A percentile compares a stretch with the other conserved stretches of the same genome.
Evolutionary conservation across 1,140 invertebrate genomes (phyloP).

Genomic region (Popillia japonica): DNA sequence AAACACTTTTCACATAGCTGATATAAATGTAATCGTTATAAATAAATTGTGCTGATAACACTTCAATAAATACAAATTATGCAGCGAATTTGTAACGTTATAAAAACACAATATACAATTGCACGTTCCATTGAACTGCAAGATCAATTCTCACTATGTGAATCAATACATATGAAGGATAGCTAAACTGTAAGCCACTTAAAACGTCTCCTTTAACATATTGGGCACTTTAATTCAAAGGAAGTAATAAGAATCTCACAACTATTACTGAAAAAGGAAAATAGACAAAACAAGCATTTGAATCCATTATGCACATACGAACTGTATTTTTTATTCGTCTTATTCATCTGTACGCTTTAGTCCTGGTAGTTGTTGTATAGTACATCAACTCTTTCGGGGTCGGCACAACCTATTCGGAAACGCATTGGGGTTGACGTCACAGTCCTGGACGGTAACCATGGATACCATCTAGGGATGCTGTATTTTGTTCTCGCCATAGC

Average conservation of each 20-base stretch:
- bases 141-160: not conserved
- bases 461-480: slow-evolving; percentile 57
- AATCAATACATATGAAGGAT: not conserved
- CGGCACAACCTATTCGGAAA: slow-evolving; percentile 35
- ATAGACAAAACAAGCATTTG: slow-evolving; percentile 25
- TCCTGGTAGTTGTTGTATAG: slow-evolving; percentile 17
- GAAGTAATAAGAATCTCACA: not conserved
- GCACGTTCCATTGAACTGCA: too few species aligned
- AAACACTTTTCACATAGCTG: too few species aligned
- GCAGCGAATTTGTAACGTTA: too few species aligned
- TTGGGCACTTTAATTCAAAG: not conserved
- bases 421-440: slow-evolving; percentile 50
- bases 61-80: too few species aligned
- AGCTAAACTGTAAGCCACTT: not conserved
- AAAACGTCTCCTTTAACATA: slow-evolving; percentile 1
- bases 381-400: slow-evolving; percentile 34
- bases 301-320: slow-evolving; percentile 17
- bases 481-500: slow-evolving; percentile 53
- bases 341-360: slow-evolving; percentile 9
- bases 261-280: not conserved
- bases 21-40: too few species aligned
- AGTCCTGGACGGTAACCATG: slow-evolving; percentile 55
- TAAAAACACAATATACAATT: too few species aligned
- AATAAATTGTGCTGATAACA: too few species aligned
- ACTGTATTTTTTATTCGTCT: not conserved